These are phyloP conservation scores for Zaprionus capensis DNA, from an alignment of 1,140 invertebrate genomes.

Conservation along the genomic window DNA sequence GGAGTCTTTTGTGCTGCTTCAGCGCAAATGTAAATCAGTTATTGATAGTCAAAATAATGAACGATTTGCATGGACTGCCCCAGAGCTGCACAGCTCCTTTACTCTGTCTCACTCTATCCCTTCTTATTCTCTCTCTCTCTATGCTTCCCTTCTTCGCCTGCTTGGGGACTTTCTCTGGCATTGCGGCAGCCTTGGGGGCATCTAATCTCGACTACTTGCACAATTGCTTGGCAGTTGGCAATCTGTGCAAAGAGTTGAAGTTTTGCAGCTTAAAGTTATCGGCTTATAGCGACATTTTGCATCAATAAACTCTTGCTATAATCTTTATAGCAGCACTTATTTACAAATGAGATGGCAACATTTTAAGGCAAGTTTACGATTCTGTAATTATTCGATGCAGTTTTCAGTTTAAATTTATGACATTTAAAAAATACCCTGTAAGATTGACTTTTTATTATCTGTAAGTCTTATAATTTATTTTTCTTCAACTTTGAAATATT, in stretches of 20 bases:
- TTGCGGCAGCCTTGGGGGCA: constrained; percentile 11
- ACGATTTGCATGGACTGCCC: constrained; percentile 58
- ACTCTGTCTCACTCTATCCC: neutral
- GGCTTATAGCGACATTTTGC: neutral
- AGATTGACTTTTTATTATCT: too few relatives aligned
- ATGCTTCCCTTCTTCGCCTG: neutral
- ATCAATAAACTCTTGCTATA: neutral
- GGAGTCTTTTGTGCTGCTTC: constrained; percentile 62
- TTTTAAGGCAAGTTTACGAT: neutral
- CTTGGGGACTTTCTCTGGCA: constrained; percentile 10
- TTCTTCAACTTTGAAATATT: too few relatives aligned
- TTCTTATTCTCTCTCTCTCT: neutral
- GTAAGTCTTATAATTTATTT: too few relatives aligned
- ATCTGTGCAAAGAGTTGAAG: neutral
- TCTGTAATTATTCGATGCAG: neutral
- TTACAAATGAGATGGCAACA: neutral
- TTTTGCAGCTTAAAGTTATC: constrained; percentile 6
- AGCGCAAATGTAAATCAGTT: constrained; percentile 76
- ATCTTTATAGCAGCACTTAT: neutral
- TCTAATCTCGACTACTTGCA: constrained; percentile 15
- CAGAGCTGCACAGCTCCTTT: neutral
- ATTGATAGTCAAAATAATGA: constrained; percentile 77
- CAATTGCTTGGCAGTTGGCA: constrained; percentile 14
- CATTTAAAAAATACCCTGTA: too few relatives aligned
- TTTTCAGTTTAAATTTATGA: neutral